Evolutionary conservation across 2,888 invertebrate species (phyloP), one percentile per base, ranked within the genome.

Genomic region (Ornithoptera alexandrae): DNA sequence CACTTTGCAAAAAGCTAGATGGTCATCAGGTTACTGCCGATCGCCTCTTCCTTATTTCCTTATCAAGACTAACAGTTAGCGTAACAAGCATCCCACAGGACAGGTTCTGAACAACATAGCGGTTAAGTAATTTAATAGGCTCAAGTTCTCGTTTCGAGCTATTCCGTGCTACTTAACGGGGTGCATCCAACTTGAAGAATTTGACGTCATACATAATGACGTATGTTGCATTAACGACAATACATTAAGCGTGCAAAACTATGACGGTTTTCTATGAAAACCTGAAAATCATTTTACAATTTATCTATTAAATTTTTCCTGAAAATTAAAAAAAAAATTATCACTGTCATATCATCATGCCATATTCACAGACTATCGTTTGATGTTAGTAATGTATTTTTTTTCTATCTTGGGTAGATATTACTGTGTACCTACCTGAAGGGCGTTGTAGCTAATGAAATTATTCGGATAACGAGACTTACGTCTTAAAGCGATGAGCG

Each of bases 51-150:
- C 59, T 66, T 39, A 70, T 70, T 72, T 72, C 74, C 75, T 74
- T 78, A 78, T 78, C 74, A 65, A 66, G 67, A 74, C 72, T 72
- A 74, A 75, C 77, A 74, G 75, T 77, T 46, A 46, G 46, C 59
- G 58, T 69, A 30, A 72, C 72, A 75, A 74, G 74, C 74, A 72
- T 71, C 66, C 72, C 74, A 72, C 77, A 77, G 79, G 77, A 76
- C 70, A 62, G 66, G 70, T 78, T 73, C 69, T 65, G n/a, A 56
- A 65, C 70, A 65, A 66, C 78, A 81, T 84, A 83, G 79, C 85
- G 81, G 84, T 79, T 72, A 71, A 74, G 84, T 81, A 80, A 82
- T 82, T 81, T 78, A 81, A 84, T 81, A 79, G 79, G 68, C 69
- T 77, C 75, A 71, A 72, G 75, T 74, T 74, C 72, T 71, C 75